Conservation (phyloP, 2,888 invertebrate species). For the Epinotia ramella region DNA sequence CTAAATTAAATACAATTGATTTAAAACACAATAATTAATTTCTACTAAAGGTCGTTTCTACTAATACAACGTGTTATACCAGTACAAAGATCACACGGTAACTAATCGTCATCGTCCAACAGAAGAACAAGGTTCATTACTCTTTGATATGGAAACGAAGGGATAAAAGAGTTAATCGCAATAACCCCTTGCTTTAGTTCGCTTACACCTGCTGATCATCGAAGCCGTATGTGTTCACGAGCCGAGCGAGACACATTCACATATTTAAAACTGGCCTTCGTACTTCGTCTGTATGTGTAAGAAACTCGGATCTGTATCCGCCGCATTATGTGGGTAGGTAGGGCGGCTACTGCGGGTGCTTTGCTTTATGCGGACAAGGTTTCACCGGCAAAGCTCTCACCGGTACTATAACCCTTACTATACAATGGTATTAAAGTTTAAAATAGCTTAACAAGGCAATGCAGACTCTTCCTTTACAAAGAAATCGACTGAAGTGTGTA, state of each 20-base stretch:
- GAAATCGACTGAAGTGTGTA: constrained; percentile 71
- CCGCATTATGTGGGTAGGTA: constrained; percentile 82
- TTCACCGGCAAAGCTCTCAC: constrained; percentile 72
- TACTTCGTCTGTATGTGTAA: constrained; percentile 78
- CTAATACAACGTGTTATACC: constrained; percentile 16
- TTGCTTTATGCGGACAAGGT: constrained; percentile 75
- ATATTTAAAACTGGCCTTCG: constrained; percentile 81
- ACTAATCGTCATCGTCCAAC: constrained; percentile 77
- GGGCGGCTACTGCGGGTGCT: constrained; percentile 81
- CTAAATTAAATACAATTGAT: neutral
- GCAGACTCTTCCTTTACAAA: constrained; percentile 72
- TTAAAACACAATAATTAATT: neutral
- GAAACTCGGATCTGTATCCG: constrained; percentile 84
- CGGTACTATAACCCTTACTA: constrained; percentile 79
- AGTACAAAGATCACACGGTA: constrained; percentile 74
- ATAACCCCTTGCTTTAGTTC: constrained; percentile 83
- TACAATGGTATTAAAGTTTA: constrained; percentile 65
- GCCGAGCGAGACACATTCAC: constrained; percentile 69
- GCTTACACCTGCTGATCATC: constrained; percentile 85
- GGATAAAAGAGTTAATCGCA: constrained; percentile 85
- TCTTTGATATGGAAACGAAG: constrained; percentile 85
- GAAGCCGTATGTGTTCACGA: constrained; percentile 83
- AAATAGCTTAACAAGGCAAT: constrained; percentile 65
- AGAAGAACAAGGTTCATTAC: constrained; percentile 84
- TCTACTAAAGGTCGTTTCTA: neutral